Conservation (phyloP, 2,113 vertebrate species). For the Colinus virginianus region DNA sequence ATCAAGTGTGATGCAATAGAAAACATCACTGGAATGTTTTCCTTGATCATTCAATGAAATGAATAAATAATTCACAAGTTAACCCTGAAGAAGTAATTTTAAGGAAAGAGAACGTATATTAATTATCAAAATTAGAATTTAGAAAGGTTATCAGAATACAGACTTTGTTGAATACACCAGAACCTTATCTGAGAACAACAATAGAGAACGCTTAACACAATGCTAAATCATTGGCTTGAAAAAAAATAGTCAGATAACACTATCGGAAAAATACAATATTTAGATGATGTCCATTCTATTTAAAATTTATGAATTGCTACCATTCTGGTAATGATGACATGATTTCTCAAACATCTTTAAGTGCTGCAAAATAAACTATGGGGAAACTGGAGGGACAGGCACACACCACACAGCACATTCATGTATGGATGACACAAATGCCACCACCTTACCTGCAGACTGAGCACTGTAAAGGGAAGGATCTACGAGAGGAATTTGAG, state of each 20-base stretch:
- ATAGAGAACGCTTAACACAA: background rate
- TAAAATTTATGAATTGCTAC: background rate
- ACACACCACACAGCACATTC: accelerated
- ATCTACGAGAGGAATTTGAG: slow-evolving; percentile 84
- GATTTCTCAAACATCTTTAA: background rate
- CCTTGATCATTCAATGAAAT: background rate
- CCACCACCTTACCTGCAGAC: slow-evolving; percentile 82
- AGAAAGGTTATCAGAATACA: background rate
- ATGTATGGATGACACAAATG: background rate
- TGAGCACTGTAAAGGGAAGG: slow-evolving; percentile 83
- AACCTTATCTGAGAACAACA: background rate
- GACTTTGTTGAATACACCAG: background rate
- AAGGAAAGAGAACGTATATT: background rate
- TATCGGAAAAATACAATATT: background rate
- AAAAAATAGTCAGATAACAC: background rate
- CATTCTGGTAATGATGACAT: accelerated
- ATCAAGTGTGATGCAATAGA: background rate
- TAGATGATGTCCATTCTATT: background rate
- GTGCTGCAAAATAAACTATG: background rate
- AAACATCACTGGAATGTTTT: background rate
- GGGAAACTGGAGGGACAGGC: background rate
- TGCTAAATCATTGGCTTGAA: background rate
- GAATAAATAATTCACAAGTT: background rate
- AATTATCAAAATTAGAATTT: background rate
- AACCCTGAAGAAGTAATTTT: background rate